phyloP scores from a whole-genome alignment of 2,113 vertebrate species.

The Oriolus oriolus region DNA sequence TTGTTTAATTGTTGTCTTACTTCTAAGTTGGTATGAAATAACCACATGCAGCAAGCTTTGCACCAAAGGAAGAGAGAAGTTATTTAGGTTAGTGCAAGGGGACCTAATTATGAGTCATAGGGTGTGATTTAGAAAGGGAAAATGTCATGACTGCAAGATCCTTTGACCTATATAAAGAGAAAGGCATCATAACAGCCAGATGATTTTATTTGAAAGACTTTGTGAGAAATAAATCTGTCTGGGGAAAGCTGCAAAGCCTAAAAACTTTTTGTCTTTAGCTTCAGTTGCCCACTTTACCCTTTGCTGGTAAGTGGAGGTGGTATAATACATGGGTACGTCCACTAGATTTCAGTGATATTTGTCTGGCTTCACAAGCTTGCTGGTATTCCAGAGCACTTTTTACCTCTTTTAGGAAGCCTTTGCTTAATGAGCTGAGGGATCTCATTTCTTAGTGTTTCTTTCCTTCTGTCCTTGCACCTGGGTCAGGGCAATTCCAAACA shows the following conservation, averaged over 20 bases:
- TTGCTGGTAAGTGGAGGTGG: background rate
- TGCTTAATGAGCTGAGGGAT: background rate
- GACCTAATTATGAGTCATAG: background rate
- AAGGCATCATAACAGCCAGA: background rate
- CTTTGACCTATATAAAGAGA: background rate
- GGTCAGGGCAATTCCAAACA: background rate
- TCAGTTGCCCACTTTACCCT: background rate
- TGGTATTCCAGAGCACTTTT: background rate
- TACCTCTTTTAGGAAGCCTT: background rate
- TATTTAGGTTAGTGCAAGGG: background rate
- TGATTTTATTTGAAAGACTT: background rate
- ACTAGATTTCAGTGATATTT: background rate
- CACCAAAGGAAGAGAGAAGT: background rate
- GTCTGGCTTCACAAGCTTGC: background rate
- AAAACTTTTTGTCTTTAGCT: background rate
- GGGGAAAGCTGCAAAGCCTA: background rate
- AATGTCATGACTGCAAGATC: background rate
- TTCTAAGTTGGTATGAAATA: background rate
- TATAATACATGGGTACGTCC: background rate
- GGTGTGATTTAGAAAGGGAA: background rate
- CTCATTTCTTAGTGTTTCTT: background rate
- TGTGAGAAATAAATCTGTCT: background rate
- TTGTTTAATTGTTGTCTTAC: background rate
- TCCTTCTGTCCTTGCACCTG: background rate
- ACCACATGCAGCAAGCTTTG: background rate